Base-by-base conservation (phyloP, 2,888 invertebrate genomes). In the Dromius quadrimaculatus region DNA sequence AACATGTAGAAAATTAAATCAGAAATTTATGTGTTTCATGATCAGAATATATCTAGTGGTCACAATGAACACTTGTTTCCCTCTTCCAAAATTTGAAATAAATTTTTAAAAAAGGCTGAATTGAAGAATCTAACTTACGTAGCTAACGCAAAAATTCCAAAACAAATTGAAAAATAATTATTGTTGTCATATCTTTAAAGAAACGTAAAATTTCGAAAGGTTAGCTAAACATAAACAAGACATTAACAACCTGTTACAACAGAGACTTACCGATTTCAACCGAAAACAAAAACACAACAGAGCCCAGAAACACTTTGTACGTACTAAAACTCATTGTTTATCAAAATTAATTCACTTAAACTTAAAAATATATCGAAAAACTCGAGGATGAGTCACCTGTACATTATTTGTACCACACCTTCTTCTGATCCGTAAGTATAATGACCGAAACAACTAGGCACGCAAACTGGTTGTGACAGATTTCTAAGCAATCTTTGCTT, bases 381-480 rank as follows among this genome's bases (percentile, higher is more conserved):
- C 41, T 38, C 17, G 13, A 17, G 9, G 8, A 15, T 66, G 66
- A 66, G 38, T 66, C 66, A 66, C 66, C 57, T 54, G 54, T 15
- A 15, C 66, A 66, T 66, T 9, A n/a, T 54, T 17, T 17, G 17
- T 38, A 66, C 66, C 66, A 66, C 66, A 66, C 66, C 66, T 66
- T 41, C 66, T 36, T 41, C 66, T 36, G 36, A n/a, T 38, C 47
- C 19, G 17, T 5, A 4, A 54, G 20, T 6, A 23, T 54, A 54
- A 54, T 54, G 50, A 54, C 23, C 50, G 28, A n/a, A 20, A n/a
- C 45, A 64, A 34, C 36, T 11, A 19, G 19, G 28, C 38, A 50
- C 34, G 43, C 32, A 11, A 47, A 23, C 5, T 41, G 19, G 36
- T 28, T 54, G n/a, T 54, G 45, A 15, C 9, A 15, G 43, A 17